phyloP scores from a whole-genome alignment of 2,113 vertebrate species.

The Xenus cinereus region DNA sequence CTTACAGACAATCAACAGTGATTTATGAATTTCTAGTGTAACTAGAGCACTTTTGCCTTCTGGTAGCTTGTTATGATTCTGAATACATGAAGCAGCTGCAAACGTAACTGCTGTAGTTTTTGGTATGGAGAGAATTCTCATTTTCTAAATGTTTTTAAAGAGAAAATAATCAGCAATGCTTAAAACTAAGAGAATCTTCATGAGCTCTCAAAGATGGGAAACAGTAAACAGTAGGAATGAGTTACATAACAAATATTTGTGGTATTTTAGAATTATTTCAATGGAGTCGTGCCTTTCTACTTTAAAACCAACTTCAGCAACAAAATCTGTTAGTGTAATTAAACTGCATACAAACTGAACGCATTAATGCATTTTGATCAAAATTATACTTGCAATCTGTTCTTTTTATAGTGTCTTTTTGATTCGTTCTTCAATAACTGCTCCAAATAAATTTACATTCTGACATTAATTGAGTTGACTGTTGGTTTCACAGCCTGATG shows the following conservation, averaged over 20 bases:
- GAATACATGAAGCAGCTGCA: background rate
- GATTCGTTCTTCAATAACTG: background rate
- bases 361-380: background rate
- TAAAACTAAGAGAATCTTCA: background rate
- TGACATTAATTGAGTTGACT: background rate
- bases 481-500: background rate
- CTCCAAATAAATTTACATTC: background rate
- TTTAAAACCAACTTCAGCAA: background rate
- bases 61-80: background rate
- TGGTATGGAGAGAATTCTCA: background rate
- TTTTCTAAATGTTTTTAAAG: background rate
- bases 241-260: background rate
- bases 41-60: background rate
- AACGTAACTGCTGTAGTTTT: background rate
- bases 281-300: background rate
- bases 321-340: background rate
- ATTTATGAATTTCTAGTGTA: background rate
- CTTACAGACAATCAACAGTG: background rate
- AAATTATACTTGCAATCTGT: background rate
- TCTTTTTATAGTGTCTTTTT: background rate
- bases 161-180: background rate
- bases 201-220: background rate
- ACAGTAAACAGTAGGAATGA: background rate
- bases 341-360: background rate
- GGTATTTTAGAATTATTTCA: background rate